These are phyloP conservation scores for Chlorops oryzae DNA, from an alignment of 1,140 invertebrate species.

Conservation along the genomic window DNA sequence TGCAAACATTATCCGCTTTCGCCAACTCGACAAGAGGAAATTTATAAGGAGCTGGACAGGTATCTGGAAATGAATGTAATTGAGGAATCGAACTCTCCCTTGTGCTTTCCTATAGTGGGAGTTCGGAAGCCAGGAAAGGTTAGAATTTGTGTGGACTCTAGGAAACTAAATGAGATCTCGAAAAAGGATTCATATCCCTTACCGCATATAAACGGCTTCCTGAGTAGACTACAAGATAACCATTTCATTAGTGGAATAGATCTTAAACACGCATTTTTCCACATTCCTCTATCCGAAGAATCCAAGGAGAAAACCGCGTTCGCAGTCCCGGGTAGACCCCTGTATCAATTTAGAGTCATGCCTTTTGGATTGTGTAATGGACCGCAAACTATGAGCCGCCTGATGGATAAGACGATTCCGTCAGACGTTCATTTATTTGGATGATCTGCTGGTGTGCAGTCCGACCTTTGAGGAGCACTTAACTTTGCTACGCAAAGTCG, in stretches of 20 bases:
- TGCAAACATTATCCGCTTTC: too few relatives aligned
- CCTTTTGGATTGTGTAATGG: slow-evolving; percentile 9
- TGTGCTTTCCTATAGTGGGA: slow-evolving; percentile 25
- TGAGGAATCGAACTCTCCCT: slow-evolving; percentile 16
- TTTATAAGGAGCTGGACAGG: too few relatives aligned
- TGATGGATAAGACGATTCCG: slow-evolving; percentile 8
- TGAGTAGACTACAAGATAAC: background rate
- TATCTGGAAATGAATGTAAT: too few relatives aligned
- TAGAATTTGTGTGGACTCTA: slow-evolving; percentile 29
- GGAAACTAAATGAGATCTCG: slow-evolving; percentile 29
- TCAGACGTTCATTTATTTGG: slow-evolving; percentile 12
- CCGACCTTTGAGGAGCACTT: slow-evolving; percentile 5
- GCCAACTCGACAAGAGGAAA: too few relatives aligned
- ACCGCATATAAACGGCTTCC: too few relatives aligned
- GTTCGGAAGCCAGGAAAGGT: slow-evolving; percentile 22
- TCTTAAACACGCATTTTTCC: background rate
- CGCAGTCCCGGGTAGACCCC: slow-evolving; percentile 1
- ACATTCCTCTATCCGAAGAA: background rate
- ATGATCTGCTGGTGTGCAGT: slow-evolving; percentile 9
- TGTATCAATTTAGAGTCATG: slow-evolving; percentile 11
- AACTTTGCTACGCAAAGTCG: slow-evolving; percentile 1
- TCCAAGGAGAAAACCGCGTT: too few relatives aligned
- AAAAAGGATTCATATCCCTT: too few relatives aligned
- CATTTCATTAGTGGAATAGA: background rate
- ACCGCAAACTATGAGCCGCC: slow-evolving; percentile 1